Conservation (phyloP, 2,797 vertebrate genomes). For the Microcaecilia unicolor region DNA sequence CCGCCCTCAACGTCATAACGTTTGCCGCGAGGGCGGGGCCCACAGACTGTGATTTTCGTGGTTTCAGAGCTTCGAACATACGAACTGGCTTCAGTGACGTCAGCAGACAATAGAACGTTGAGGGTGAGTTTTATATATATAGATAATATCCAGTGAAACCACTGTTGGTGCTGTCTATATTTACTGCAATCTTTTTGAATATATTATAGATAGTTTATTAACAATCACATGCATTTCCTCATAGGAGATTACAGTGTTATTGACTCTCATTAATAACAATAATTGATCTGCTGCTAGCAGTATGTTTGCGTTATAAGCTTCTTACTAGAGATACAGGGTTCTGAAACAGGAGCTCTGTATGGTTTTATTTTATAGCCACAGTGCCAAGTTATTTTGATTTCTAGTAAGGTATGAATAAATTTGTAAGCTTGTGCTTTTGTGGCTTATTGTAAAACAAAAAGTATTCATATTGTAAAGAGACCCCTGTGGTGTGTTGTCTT, state of each 20-base stretch:
- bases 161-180: no score
- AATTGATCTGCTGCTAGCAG: slow-evolving; percentile 20
- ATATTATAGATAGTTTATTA: no score
- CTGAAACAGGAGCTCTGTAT: not conserved
- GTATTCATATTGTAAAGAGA: not conserved
- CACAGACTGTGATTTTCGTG: no score
- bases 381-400: not conserved
- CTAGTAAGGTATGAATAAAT: not conserved
- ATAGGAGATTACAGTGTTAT: slow-evolving; percentile 1
- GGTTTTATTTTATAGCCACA: not conserved
- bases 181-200: no score
- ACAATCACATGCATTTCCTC: no score
- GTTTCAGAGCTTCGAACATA: no score
- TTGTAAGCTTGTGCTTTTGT: slow-evolving; percentile 7
- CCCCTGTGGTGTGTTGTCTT: not conserved
- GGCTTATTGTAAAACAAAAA: slow-evolving; percentile 2
- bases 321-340: not conserved
- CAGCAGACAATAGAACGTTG: no score
- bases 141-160: no score
- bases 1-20: no score
- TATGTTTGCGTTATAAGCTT: not conserved
- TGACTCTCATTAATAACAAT: slow-evolving; percentile 22
- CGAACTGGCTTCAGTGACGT: no score
- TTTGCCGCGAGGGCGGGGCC: no score
- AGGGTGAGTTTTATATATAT: no score